Percentiles rank a stretch among this genome's conserved stretches.
phyloP scores from a whole-genome alignment of 2,888 invertebrate species.

The Eudemis profundana region DNA sequence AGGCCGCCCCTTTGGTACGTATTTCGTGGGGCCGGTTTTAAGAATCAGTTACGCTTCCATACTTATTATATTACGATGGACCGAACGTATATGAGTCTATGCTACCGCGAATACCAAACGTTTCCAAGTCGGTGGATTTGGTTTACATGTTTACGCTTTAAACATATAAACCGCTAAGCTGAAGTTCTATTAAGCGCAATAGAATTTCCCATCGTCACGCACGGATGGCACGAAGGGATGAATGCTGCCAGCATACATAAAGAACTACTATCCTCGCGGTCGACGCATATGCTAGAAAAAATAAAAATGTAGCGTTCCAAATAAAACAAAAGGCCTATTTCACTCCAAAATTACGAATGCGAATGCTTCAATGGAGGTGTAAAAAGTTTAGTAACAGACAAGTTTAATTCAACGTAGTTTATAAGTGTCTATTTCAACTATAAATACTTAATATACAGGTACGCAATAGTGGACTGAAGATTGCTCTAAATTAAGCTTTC shows the following conservation, averaged over 20 bases:
- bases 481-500: too few relatives aligned
- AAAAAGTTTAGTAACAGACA: neutral
- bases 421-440: too few relatives aligned
- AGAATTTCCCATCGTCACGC: slow-evolving; percentile 26
- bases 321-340: slow-evolving; percentile 15
- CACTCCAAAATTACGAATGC: neutral
- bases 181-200: slow-evolving; percentile 20
- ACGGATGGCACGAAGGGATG: slow-evolving; percentile 16
- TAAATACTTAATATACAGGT: too few relatives aligned
- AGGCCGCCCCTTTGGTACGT: too few relatives aligned
- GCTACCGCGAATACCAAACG: neutral
- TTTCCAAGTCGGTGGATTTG: neutral
- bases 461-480: too few relatives aligned
- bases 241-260: slow-evolving; percentile 24
- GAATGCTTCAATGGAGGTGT: neutral
- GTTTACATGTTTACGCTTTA: slow-evolving; percentile 20
- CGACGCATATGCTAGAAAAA: slow-evolving; percentile 9
- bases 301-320: slow-evolving; percentile 10
- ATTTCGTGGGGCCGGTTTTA: too few relatives aligned
- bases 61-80: too few relatives aligned
- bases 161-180: too few relatives aligned
- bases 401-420: too few relatives aligned
- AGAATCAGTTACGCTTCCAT: too few relatives aligned
- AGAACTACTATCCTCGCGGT: slow-evolving; percentile 22
- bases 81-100: too few relatives aligned